Evolutionary conservation across 2,113 vertebrate genomes (phyloP), one percentile per base, ranked within the genome.

Genomic region (Aphelocoma coerulescens): DNA sequence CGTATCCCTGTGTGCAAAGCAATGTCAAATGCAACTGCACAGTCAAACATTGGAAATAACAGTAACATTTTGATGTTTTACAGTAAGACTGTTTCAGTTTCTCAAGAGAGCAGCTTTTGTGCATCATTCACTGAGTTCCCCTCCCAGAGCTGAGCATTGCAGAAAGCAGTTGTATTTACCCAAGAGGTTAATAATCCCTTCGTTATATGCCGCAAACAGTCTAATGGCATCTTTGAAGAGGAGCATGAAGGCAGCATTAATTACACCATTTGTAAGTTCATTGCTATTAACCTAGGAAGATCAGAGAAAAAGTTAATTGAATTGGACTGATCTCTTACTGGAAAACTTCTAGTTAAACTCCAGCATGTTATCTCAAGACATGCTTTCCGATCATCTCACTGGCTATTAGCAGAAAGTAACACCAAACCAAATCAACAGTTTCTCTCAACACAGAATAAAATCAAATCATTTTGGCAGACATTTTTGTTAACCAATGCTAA

Each of bases 141-240:
- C 61, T 49, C 41, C 30, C 23, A 32, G 30, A 88, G 75, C 10
- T 61, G 13, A 75, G 55, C 39, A 63, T 51, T 59, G 72, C 61
- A 94, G 76, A 74, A 46, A 77, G 85, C 15, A 76, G 41, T 35
- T 71, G 37, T 96, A 96, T 96, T 99, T 98, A 99, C 99, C 99
- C 77, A 99, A 98, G 89, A 99, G 98, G 96, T 99, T 99, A 97
- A 99, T 99, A 94, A 99, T 99, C 95, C 99, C 99, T 98, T 99
- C 99, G 24, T 99, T 99, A 95, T 99, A 99, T 35, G 99, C 99
- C 69, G 99, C 99, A 23, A 99, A 99, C 96, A 99, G 99, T 97
- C 99, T 98, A 98, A 99, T 99, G 96, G 99, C 99, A 97, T 99
- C 99, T 99, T 99, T 99, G 98, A 99, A 99, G 91, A 99, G 99